A percentile compares a stretch with the other conserved stretches of the same genome.
Conservation (phyloP, 2,797 vertebrate genomes). For the Esox lucius region DNA sequence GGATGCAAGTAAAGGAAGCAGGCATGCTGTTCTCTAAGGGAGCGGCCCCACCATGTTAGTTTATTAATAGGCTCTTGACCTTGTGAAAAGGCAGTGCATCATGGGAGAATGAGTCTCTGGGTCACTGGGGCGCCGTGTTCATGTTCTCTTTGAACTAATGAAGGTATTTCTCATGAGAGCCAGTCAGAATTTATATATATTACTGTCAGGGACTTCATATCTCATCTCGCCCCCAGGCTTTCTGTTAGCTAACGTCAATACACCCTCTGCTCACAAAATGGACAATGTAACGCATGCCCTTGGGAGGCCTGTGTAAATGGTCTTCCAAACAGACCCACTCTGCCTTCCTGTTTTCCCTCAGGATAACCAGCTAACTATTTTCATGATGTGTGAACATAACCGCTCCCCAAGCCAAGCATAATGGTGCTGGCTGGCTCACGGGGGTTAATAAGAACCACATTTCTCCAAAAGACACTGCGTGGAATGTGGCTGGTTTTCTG, state of each 20-base stretch:
- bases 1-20: not conserved
- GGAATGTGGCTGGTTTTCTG: not conserved
- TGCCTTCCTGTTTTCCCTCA: not conserved
- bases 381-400: not conserved
- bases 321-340: not conserved
- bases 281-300: not conserved
- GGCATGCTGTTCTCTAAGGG: not conserved
- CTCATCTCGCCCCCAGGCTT: not conserved
- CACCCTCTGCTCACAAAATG: not conserved
- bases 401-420: not conserved
- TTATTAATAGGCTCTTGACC: slow-evolving; percentile 29
- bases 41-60: slow-evolving; percentile 1
- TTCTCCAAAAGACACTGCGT: not conserved
- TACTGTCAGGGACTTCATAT: not conserved
- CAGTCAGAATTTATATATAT: not conserved
- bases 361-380: not conserved
- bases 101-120: slow-evolving; percentile 26
- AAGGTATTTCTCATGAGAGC: slow-evolving; percentile 14
- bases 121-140: not conserved
- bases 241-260: not conserved
- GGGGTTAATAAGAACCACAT: slow-evolving; percentile 1
- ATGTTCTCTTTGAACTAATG: slow-evolving; percentile 24
- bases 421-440: not conserved
- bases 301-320: not conserved
- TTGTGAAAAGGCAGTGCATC: slow-evolving; percentile 28